Percentiles rank a stretch among this genome's conserved stretches.
Conservation (phyloP, 1,140 invertebrate genomes). For the Chironomus striatipennis region DNA sequence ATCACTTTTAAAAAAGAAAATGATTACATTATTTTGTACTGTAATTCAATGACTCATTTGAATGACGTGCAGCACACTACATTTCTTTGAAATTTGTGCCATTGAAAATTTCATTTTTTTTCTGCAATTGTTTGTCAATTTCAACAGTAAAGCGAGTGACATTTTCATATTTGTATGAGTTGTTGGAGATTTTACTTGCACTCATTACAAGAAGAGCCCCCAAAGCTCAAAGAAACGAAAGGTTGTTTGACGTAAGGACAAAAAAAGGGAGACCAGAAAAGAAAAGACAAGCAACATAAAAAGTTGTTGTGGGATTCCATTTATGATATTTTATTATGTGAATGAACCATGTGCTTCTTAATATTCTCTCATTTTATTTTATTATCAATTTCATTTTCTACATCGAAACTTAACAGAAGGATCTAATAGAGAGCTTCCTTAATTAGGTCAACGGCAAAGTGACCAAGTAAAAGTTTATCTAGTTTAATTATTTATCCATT, state of each 20-base stretch:
- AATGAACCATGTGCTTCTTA: not conserved
- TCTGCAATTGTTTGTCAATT: no score
- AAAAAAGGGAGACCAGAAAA: not conserved
- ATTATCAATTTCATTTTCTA: not conserved
- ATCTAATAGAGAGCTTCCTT: not conserved
- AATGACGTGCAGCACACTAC: no score
- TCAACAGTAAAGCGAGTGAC: no score
- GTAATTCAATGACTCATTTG: no score
- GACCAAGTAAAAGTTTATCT: conserved; percentile 4
- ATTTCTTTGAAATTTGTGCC: no score
- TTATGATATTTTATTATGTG: not conserved
- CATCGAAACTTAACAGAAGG: no score
- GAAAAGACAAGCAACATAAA: not conserved
- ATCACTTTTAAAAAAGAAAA: no score
- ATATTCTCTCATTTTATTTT: not conserved
- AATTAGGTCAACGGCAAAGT: not conserved
- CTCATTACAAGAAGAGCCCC: not conserved
- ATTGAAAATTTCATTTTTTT: no score
- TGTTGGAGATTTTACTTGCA: not conserved
- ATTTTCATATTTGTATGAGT: no score
- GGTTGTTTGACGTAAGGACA: not conserved
- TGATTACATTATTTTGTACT: no score
- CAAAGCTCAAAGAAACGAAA: not conserved
- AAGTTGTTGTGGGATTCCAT: not conserved
- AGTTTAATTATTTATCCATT: not conserved